phyloP scores from a whole-genome alignment of 1,140 invertebrate genomes.

The Coptotermes formosanus region DNA sequence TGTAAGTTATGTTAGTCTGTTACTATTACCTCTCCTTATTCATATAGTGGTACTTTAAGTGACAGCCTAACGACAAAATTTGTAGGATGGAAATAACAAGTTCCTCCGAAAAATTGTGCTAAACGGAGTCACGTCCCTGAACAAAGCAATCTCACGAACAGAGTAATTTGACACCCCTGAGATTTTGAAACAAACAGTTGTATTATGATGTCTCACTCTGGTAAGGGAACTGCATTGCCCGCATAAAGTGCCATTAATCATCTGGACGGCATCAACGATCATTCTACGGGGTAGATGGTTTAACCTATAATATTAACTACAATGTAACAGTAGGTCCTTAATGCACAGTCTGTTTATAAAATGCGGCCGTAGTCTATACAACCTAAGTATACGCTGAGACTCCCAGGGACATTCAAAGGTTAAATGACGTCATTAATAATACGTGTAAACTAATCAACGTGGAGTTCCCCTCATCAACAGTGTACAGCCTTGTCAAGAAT shows the following conservation, averaged over 20 bases:
- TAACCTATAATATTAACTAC: conserved; percentile 19
- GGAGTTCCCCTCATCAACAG: conserved; percentile 20
- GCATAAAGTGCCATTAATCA: neutral
- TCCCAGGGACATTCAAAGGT: conserved; percentile 22
- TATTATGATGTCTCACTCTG: conserved; percentile 7
- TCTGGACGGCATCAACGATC: neutral
- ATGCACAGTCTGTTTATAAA: neutral
- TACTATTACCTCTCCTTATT: too few species aligned
- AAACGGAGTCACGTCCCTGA: too few species aligned
- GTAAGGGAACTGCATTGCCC: neutral
- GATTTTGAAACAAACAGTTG: neutral
- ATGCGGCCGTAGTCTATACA: neutral
- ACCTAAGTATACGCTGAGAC: conserved; percentile 11
- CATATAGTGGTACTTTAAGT: too few species aligned
- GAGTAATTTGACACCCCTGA: neutral
- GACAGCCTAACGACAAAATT: too few species aligned
- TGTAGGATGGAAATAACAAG: too few species aligned
- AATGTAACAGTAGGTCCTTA: conserved; percentile 12
- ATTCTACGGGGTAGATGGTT: neutral
- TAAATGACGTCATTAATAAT: conserved; percentile 32
- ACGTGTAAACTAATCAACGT: conserved; percentile 29
- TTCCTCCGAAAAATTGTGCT: too few species aligned
- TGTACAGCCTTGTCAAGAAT: neutral
- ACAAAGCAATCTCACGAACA: too few species aligned
- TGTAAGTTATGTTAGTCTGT: too few species aligned